Conservation (phyloP, 2,797 vertebrate species). For the Coccyzus lansbergi region DNA sequence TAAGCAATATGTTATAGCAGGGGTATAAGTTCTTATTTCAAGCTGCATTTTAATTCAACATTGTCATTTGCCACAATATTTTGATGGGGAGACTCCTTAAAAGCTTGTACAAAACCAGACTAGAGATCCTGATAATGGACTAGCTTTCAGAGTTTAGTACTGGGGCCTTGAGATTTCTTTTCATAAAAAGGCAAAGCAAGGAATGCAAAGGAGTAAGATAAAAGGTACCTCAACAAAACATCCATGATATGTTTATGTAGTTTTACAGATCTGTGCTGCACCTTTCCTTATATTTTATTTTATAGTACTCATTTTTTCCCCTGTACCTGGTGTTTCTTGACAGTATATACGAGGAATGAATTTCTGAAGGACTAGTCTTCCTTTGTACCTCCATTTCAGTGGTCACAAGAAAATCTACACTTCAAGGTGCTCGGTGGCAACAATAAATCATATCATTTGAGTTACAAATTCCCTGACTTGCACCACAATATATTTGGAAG, state of each 20-base stretch:
- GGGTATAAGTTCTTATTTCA: background rate
- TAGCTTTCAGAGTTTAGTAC: background rate
- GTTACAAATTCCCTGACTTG: background rate
- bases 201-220: background rate
- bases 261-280: conserved; percentile 15
- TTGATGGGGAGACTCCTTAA: background rate
- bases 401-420: conserved; percentile 19
- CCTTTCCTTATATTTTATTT: conserved; percentile 26
- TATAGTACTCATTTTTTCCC: background rate
- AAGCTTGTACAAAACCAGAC: background rate
- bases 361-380: conserved; percentile 22
- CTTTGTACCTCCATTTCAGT: background rate
- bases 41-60: background rate
- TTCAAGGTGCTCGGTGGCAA: background rate
- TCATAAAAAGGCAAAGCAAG: background rate
- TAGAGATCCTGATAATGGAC: background rate
- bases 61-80: background rate
- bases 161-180: background rate
- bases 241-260: conserved; percentile 9
- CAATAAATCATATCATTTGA: background rate
- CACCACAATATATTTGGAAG: background rate
- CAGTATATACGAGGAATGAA: background rate
- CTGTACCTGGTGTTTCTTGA: background rate
- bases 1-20: background rate
- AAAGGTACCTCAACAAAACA: conserved; percentile 1